Evolutionary conservation across 2,888 invertebrate species (phyloP), one percentile per base, ranked within the genome.

Genomic region (Cephus nigrinus): DNA sequence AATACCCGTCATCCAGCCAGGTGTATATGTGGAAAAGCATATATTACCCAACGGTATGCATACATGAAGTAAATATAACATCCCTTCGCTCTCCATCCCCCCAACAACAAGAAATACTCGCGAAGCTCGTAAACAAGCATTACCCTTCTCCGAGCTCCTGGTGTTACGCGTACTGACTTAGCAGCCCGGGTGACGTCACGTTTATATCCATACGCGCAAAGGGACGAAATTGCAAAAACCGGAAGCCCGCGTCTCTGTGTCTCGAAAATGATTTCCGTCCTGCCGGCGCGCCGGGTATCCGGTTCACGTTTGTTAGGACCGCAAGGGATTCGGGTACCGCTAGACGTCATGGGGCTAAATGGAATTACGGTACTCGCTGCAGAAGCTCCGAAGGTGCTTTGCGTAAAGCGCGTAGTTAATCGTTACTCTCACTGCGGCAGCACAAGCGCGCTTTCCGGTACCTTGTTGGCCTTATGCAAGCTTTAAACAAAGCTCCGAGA

Each of bases 391-490:
- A 23, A 23, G 5, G 40, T 40, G 15, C 12, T 40, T 40, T 4
- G 12, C 40, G 40, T 55, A 23, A 55, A 55, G 23, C 40, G 40
- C 40, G 40, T 55, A 55, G 40, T 55, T 55, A 55, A 15, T 55
- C 23, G 40, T 55, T 55, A 55, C 15, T 23, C 40, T 23, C 23
- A 15, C 40, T 55, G 40, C 40, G 40, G 76, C 68, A 75, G 78
- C 73, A 74, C 73, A 73, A 76, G 55, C 76, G 76, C 76, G 80
- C 77, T 74, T 55, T 75, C 75, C 68, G 23, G 68, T 74, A 69
- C 35, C 80, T 74, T 76, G 78, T 78, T 78, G 76, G 75, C 73
- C 71, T 76, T 78, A 72, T 78, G 74, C 76, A 76, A 74, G 80
- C 78, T 79, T 23, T 31, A 71, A 71, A 11, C 71, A 71, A 31